Conservation (phyloP, 2,797 vertebrate species). For the Poecilia velifera region DNA sequence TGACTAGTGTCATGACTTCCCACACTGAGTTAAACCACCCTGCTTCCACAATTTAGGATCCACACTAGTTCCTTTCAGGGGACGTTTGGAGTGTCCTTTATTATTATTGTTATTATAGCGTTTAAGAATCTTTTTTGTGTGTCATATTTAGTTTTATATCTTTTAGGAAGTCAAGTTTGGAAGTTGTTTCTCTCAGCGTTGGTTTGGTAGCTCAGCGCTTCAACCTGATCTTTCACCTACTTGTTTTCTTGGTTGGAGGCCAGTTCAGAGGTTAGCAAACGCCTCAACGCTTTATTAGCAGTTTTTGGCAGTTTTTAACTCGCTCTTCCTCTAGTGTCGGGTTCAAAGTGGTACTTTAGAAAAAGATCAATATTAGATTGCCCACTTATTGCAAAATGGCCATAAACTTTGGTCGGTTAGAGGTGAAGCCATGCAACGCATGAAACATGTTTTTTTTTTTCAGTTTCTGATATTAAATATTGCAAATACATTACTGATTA, state of each 20-base stretch:
- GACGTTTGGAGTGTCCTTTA: neutral
- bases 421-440: neutral
- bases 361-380: slow-evolving; percentile 19
- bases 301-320: slow-evolving; percentile 51
- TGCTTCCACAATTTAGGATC: neutral
- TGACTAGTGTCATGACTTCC: neutral
- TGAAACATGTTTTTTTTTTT: neutral
- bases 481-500: neutral
- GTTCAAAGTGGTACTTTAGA: slow-evolving; percentile 49
- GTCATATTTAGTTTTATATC: neutral
- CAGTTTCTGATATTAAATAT: neutral
- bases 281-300: slow-evolving; percentile 50
- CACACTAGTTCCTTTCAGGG: neutral
- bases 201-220: slow-evolving; percentile 1
- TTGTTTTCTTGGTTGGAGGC: slow-evolving; percentile 71
- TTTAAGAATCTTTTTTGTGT: neutral
- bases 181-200: neutral
- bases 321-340: slow-evolving; percentile 55
- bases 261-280: slow-evolving; percentile 64
- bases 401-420: neutral
- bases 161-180: neutral
- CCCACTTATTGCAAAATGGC: slow-evolving; percentile 36
- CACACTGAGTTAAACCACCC: neutral
- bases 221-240: slow-evolving; percentile 68
- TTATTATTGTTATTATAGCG: neutral